Conservation (phyloP, 2,113 vertebrate species). For the Climacteris rufus region DNA sequence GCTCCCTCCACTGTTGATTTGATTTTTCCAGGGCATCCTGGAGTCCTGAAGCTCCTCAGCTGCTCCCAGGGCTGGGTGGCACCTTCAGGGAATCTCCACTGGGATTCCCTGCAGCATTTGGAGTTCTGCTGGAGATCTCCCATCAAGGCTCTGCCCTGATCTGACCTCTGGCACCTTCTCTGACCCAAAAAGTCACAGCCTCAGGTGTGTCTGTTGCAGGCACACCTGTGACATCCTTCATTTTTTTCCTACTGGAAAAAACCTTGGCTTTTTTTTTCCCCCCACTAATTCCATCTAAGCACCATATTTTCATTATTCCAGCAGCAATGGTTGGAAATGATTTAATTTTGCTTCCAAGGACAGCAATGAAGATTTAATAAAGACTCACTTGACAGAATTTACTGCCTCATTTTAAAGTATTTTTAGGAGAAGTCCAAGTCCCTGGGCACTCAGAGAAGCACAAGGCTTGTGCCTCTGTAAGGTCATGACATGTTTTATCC, state of each 20-base stretch:
- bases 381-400: background rate
- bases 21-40: background rate
- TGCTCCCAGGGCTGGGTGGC: background rate
- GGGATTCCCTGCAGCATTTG: background rate
- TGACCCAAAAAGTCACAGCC: background rate
- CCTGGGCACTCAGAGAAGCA: background rate
- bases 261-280: background rate
- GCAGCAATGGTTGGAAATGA: background rate
- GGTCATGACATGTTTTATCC: background rate
- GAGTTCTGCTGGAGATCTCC: background rate
- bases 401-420: background rate
- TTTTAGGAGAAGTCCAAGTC: background rate
- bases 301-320: background rate
- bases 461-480: background rate
- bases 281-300: background rate
- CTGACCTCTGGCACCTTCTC: background rate
- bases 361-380: background rate
- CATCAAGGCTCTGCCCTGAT: background rate
- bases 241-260: background rate
- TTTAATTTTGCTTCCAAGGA: background rate
- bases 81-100: background rate
- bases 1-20: background rate
- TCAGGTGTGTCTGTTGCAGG: background rate
- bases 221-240: background rate
- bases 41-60: background rate